Base-by-base conservation (phyloP, 53 echinoderm and acorn worm species). In the Pentamera pediparva region DNA sequence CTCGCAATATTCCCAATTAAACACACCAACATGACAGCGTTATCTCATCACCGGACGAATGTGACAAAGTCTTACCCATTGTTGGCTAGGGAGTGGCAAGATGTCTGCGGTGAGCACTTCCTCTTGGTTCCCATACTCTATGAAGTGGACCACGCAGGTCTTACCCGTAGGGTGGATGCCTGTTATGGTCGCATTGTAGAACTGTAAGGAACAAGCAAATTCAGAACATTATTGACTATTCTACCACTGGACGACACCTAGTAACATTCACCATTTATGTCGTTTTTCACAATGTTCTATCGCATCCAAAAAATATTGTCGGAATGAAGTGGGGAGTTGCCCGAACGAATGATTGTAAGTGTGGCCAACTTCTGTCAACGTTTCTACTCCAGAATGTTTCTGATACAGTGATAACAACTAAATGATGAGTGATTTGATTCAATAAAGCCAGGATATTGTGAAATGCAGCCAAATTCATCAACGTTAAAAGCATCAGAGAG, bases 121-220 rank as follows among this genome's bases (percentile, higher is more conserved):
- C 61, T 91, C 98, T 61, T 87, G 81, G 65, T 98, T 92, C 22
- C 98, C 98, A 39, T 98, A 96, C 22, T 98, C 98, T 25, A 83
- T 27, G 62, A 89, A 92, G 36, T 83, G 72, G 1, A 98, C 98
- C 62, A 98, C 84, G 37, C 88, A 88, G 6, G 88, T 98, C 53
- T 75, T 82, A 3, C 91, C 91, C 37, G 77, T 82, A 0, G 86
- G 91, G 39, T 98, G 88, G 15, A 98, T 65, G 32, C 61, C 89
- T 39, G 85, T 88, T 28, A 98, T 78, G 51, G 79, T 39, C 24
- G 92, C 92, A 76, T 83, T 80, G 69, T 98, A 98, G 54, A 86
- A 92, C 98, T 98, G 76, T 20, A 40, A 36, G 22, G 12, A 25
- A 67, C 28, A n/a, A 24, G 45, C 25, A 11, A 6, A 9, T 32